These are phyloP conservation scores for Cantharis lateralis DNA, from an alignment of 2,888 invertebrate species.

Conservation along the genomic window DNA sequence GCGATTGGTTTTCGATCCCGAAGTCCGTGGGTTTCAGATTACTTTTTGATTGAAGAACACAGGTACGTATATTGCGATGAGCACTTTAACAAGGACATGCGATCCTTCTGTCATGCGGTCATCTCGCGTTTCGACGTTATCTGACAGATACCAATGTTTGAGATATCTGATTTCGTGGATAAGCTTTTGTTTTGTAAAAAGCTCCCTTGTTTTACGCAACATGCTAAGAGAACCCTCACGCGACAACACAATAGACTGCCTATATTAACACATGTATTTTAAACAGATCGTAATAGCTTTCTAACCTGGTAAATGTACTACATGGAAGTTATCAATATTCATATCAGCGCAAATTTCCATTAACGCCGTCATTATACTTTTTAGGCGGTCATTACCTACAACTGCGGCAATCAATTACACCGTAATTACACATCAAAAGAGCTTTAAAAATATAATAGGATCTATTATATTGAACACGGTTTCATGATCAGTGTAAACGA, in stretches of 20 bases:
- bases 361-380: conserved; percentile 32
- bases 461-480: background rate
- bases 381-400: conserved; percentile 29
- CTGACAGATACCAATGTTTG: conserved; percentile 37
- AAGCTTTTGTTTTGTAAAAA: conserved; percentile 26
- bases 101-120: conserved; percentile 48
- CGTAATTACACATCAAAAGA: conserved; percentile 13
- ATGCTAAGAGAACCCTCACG: conserved; percentile 32
- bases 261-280: conserved; percentile 38
- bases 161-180: conserved; percentile 37
- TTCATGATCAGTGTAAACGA: background rate
- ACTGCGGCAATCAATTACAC: conserved; percentile 27
- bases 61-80: conserved; percentile 44
- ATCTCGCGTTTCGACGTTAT: conserved; percentile 40
- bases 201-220: conserved; percentile 18
- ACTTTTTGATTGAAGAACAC: conserved; percentile 53
- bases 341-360: conserved; percentile 32
- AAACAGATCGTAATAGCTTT: conserved; percentile 33
- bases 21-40: conserved; percentile 48
- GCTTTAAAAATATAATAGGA: conserved; percentile 5
- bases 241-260: conserved; percentile 31
- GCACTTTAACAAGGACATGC: conserved; percentile 50
- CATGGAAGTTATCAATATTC: conserved; percentile 27
- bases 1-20: conserved; percentile 45
- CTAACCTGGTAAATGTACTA: conserved; percentile 20